Evolutionary conservation across 2,797 vertebrate species (phyloP).

Genomic region (Petrocephalus sullivani): DNA sequence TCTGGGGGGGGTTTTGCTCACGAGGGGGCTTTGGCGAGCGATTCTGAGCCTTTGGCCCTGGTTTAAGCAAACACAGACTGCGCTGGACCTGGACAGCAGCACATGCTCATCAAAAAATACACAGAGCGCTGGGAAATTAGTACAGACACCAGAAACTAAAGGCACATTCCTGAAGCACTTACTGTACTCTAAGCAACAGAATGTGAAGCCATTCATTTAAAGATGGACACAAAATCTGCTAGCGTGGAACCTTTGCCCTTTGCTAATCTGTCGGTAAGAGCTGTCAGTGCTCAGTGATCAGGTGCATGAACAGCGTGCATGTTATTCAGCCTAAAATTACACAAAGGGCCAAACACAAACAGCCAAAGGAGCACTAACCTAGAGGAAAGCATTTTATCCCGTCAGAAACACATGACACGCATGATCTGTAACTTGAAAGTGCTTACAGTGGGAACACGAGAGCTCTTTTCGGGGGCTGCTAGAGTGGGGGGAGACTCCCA

Average conservation of each 20-base stretch:
- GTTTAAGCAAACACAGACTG: conserved; percentile 29
- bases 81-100: not conserved
- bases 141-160: not conserved
- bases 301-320: not conserved
- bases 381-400: not conserved
- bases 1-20: conserved; percentile 40
- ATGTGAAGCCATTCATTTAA: not conserved
- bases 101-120: not conserved
- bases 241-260: not conserved
- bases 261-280: not conserved
- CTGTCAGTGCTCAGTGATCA: not conserved
- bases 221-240: not conserved
- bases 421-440: not conserved
- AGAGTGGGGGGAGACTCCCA: not conserved
- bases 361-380: too few relatives aligned
- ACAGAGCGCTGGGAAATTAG: not conserved
- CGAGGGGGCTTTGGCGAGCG: conserved; percentile 35
- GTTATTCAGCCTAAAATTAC: not conserved
- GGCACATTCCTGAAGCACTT: not conserved
- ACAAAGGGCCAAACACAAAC: not conserved
- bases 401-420: not conserved
- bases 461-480: not conserved
- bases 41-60: conserved; percentile 26
- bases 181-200: not conserved
- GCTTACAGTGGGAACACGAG: not conserved